Base-by-base conservation (phyloP, 2,113 vertebrate genomes). In the Platichthys flesus region DNA sequence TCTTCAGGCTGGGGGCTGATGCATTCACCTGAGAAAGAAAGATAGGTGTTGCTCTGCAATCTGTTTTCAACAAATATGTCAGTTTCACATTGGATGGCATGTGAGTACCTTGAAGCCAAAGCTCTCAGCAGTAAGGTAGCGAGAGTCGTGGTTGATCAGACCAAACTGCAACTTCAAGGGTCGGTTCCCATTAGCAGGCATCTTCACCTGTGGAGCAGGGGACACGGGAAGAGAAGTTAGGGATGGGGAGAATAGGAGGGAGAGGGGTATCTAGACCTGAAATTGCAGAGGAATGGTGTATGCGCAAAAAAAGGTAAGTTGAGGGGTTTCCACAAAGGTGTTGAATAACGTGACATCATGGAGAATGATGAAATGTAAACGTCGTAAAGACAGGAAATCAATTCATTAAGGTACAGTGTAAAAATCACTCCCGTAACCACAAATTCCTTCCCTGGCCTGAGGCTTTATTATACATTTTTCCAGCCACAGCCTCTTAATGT, bases 91-190 rank as follows among this genome's bases (percentile, higher is more conserved):
- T 47, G 12, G 8, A 31, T 26, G n/a, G 4, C 8, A 55, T 21
- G 51, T 52, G 52, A 70, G 9, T 90, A 93, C 92, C 94, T 98
- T 98, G 89, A 97, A 98, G 87, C 97, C 96, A 18, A 99, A 99
- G 82, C 93, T 88, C 93, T 99, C 98, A 0, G 97, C 97, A 0
- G 98, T 99, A 89, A 99, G 93, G 90, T 99, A 99, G 37, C 96
- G 96, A 85, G 93, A 95, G 42, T 95, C 92, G 7, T 95, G 94
- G 67, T 98, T 99, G 89, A 99, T 93, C 12, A 99, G 66, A 61
- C 98, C 98, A 4, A 98, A 98, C 89, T 97, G 97, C 84, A 99
- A 93, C 93, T 96, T 97, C 81, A 98, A 90, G 58, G 95, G 95
- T 80, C 93, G 94, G 90, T 95, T 96, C 72, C 96, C 97, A 82